Base-by-base conservation (phyloP, 2,888 invertebrate species). In the Zygogramma bicolorata region DNA sequence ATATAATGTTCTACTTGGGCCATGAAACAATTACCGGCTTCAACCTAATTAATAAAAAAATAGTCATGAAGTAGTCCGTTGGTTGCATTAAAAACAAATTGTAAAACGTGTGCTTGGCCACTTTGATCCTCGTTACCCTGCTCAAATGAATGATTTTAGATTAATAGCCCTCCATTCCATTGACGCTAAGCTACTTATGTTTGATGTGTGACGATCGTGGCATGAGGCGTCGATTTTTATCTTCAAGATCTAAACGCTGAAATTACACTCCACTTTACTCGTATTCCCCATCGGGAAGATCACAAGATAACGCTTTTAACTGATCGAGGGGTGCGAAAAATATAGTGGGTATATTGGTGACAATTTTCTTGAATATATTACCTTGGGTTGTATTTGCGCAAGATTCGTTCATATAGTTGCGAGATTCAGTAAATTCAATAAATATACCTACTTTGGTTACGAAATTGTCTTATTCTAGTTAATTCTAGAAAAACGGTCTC, bases 171-270 rank as follows among this genome's bases (percentile, higher is more conserved):
- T 25, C 40, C 27, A 49, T n/a, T 58, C 49, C 29, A 27, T 22
- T 18, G 38, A 20, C 57, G 27, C 29, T 75, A 73, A 75, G 75
- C 65, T 20, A 73, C 68, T 75, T 75, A 73, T 59, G 63, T 49
- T 40, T 66, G 68, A 70, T 66, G 60, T 71, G 73, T 68, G 63
- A 66, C 58, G 65, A 46, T 61, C 42, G 34, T 57, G 71, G 68
- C 65, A 73, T 75, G 70, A 70, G 65, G 66, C 67, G 63, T 68
- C 31, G 65, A 68, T 59, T 71, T 71, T 71, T 75, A 75, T 75
- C 75, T 71, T 68, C 22, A 65, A 70, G 59, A 75, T 75, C 66
- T 71, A 73, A 75, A 71, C 71, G 75, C 38, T 75, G 69, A 70
- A 70, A 74, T 74, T 71, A 71, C 73, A 74, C 61, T 61, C 70